These are phyloP conservation scores for Gallinago stenura DNA, from an alignment of 2,797 vertebrate species.

Conservation along the genomic window DNA sequence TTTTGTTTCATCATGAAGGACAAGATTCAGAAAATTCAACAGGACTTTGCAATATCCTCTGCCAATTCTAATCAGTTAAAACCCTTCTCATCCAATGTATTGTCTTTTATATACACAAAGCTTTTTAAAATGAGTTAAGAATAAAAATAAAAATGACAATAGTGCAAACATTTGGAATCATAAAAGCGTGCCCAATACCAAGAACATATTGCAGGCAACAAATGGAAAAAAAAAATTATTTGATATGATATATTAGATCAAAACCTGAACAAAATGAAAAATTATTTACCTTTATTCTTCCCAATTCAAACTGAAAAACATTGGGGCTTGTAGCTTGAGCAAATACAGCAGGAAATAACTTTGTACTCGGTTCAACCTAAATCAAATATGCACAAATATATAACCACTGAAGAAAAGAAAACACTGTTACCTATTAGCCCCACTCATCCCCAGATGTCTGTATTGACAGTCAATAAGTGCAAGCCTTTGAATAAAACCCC, in stretches of 20 bases:
- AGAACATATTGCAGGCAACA: background rate
- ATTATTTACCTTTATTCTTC: constrained; percentile 90
- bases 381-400: constrained; percentile 30
- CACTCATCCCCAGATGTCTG: background rate
- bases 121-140: background rate
- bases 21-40: background rate
- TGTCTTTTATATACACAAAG: background rate
- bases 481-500: background rate
- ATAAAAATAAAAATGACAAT: background rate
- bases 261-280: background rate
- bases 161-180: background rate
- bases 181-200: background rate
- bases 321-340: constrained; percentile 94
- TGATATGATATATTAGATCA: background rate
- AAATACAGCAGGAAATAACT: constrained; percentile 95
- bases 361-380: constrained; percentile 95
- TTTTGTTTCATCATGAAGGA: background rate
- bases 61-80: background rate
- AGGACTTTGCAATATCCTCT: background rate
- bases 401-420: background rate
- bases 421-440: background rate
- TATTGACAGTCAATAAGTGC: background rate
- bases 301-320: constrained; percentile 94
- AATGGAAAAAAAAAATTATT: background rate
- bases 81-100: background rate